Base-by-base conservation (phyloP, 2,797 vertebrate species). In the Coracias cyanogaster region DNA sequence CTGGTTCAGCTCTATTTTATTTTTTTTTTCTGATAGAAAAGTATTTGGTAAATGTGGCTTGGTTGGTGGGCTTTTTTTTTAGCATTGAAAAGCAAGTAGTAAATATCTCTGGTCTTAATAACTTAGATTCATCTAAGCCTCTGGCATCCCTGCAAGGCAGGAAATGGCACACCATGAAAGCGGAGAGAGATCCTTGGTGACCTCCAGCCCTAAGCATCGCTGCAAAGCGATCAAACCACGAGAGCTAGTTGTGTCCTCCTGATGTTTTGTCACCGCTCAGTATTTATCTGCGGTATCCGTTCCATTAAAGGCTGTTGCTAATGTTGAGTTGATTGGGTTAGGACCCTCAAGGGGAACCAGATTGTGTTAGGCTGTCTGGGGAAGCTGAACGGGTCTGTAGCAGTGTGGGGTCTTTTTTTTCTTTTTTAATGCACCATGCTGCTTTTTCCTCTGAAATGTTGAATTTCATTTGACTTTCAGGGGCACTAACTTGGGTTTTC, bases 191-290 rank as follows among this genome's bases (percentile, higher is more conserved):
- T 1, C 1, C 33, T 16, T 13, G 45, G 13, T 19, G 76, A 31
- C 57, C 31, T 60, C 45, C 28, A 20, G 62, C 61, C 61, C 39
- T 9, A 10, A 43, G 19, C 37, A 13, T 26, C 2, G 3, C 66
- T 25, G 20, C 1, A 1, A 51, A 51, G 55, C 1, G 0, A 24
- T 70, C 64, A 49, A 48, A 33, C 35, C 41, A 13, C 0, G 3
- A 57, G 45, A 29, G 39, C 37, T 7, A 6, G 49, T 15, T 58
- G 81, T 52, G 71, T 48, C 48, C 81, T 72, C 18, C 39, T 54
- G 71, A 43, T 37, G 5, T 51, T 7, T 51, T 67, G 33, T 54
- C 73, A 33, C 33, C 6, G 35, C 71, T 79, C 24, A 2, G 45
- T 37, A 45, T 78, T 86, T 89, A 73, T 88, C 46, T 72, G 51